Evolutionary conservation across 2,113 vertebrate genomes (phyloP).

Genomic region (Menidia beryllina): DNA sequence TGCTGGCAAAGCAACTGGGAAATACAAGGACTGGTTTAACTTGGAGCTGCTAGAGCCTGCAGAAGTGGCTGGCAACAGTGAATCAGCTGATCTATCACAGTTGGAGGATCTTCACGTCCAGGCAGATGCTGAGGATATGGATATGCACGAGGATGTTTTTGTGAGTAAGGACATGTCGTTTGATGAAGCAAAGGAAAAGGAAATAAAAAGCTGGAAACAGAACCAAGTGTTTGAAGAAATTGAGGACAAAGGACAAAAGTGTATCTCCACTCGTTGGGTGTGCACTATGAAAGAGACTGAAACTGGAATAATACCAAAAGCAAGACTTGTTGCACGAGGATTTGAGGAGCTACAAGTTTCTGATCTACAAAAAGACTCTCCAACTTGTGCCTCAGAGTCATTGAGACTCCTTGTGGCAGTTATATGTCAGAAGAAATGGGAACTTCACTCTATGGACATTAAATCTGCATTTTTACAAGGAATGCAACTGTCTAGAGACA

Average conservation of each 20-base stretch:
- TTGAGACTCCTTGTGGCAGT: slow-evolving; percentile 9
- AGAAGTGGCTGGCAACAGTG: no score
- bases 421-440: slow-evolving; percentile 8
- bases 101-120: no score
- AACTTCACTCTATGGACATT: slow-evolving; percentile 15
- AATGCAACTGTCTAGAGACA: slow-evolving; percentile 20
- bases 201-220: not conserved
- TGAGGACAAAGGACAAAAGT: slow-evolving; percentile 15
- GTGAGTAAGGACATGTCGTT: not conserved
- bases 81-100: no score
- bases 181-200: slow-evolving; percentile 1
- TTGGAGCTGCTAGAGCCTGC: no score
- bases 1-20: no score
- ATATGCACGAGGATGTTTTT: no score
- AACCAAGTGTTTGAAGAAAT: slow-evolving; percentile 29
- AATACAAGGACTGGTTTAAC: no score
- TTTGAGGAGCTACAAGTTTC: not conserved
- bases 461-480: slow-evolving; percentile 36
- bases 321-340: not conserved
- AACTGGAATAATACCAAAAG: not conserved
- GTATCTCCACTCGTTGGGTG: slow-evolving; percentile 23
- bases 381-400: slow-evolving; percentile 7
- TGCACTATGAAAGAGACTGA: slow-evolving; percentile 19
- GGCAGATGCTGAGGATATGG: no score
- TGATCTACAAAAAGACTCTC: slow-evolving; percentile 8